Conservation (phyloP, 2,113 vertebrate species). For the Platysternon megacephalum region DNA sequence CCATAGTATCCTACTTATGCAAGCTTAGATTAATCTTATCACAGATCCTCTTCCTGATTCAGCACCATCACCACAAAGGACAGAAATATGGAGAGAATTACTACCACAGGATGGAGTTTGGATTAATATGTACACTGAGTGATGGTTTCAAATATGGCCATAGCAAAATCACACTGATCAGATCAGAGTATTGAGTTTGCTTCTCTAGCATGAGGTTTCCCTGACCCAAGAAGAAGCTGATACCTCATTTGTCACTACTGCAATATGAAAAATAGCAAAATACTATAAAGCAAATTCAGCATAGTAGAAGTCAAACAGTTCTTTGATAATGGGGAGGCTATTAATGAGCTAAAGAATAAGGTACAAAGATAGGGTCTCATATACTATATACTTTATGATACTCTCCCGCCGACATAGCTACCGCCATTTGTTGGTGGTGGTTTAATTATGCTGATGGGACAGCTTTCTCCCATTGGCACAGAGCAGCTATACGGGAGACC, state of each 20-base stretch:
- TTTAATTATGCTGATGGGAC: background rate
- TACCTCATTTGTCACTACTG: background rate
- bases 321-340: background rate
- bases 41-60: slow-evolving; percentile 49
- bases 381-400: background rate
- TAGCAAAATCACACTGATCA: slow-evolving; percentile 24
- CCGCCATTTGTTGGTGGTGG: too few relatives aligned
- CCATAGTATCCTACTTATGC: background rate
- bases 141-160: slow-evolving; percentile 39
- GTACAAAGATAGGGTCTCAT: background rate
- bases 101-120: slow-evolving; percentile 10
- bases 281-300: background rate
- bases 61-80: slow-evolving; percentile 27
- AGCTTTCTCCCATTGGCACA: too few relatives aligned
- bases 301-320: background rate
- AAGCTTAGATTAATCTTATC: background rate
- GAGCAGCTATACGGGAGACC: too few relatives aligned
- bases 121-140: slow-evolving; percentile 32
- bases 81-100: slow-evolving; percentile 22
- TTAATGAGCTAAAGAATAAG: background rate
- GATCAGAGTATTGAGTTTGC: background rate
- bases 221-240: background rate
- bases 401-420: too few relatives aligned
- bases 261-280: background rate
- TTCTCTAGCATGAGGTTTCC: background rate